Percentiles rank a stretch among this genome's conserved stretches.
These are phyloP conservation scores for Odontomyia ornata DNA, from an alignment of 2,888 invertebrate genomes.

Conservation along the genomic window DNA sequence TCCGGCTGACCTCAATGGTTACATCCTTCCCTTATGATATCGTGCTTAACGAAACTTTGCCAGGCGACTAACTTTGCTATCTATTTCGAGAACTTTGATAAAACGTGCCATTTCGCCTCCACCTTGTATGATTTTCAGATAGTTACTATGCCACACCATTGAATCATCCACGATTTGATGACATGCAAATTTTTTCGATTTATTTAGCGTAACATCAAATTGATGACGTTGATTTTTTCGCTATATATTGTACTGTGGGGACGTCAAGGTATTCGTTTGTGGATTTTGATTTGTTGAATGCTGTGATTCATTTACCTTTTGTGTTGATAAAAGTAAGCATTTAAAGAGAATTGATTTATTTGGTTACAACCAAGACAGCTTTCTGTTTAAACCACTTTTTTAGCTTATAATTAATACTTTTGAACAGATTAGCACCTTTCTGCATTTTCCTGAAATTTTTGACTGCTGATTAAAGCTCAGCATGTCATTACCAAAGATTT, in stretches of 20 bases:
- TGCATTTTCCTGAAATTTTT: not conserved
- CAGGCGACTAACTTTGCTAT: constrained; percentile 17
- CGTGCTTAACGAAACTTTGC: constrained; percentile 29
- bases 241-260: no score
- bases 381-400: no score
- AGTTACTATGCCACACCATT: not conserved
- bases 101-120: not conserved
- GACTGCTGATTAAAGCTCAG: no score
- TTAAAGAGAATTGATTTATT: no score
- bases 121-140: not conserved
- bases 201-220: not conserved
- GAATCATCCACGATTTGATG: constrained; percentile 15
- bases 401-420: no score
- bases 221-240: no score
- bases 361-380: no score
- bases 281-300: no score
- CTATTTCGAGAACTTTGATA: constrained; percentile 11
- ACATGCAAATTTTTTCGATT: constrained; percentile 17
- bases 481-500: not conserved
- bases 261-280: no score
- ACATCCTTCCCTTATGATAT: constrained; percentile 34
- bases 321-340: no score
- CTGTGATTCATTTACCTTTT: no score
- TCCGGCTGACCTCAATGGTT: constrained; percentile 48
- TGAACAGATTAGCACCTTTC: not conserved